Conservation (phyloP, 2,113 vertebrate species). For the Prolemur simus region DNA sequence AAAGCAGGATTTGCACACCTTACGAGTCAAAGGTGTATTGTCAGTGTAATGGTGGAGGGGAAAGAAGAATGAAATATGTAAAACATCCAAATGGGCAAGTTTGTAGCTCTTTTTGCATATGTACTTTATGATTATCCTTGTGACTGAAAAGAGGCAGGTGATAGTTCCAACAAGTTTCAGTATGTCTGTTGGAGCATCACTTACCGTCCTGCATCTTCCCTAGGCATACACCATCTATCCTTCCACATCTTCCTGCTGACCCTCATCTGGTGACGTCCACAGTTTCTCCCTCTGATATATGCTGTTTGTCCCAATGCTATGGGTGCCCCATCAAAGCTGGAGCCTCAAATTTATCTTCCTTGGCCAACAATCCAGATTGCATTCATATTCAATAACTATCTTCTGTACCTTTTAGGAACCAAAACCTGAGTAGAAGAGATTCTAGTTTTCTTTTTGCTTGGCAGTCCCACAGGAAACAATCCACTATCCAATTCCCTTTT, state of each 20-base stretch:
- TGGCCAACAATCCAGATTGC: not conserved
- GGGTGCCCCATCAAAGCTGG: not conserved
- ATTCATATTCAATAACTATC: not conserved
- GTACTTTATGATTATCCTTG: not conserved
- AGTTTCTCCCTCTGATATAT: not conserved
- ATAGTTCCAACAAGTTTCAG: not conserved
- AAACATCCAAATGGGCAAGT: not conserved
- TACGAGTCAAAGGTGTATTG: not conserved
- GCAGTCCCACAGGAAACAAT: not conserved
- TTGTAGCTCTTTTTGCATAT: not conserved
- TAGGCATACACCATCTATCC: too few species aligned
- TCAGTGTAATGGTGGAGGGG: not conserved
- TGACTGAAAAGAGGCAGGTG: not conserved
- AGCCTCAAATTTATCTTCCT: not conserved
- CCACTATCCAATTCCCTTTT: not conserved
- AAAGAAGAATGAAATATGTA: not conserved
- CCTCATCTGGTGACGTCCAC: not conserved
- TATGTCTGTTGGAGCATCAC: not conserved
- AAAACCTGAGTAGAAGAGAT: not conserved
- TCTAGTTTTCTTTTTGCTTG: not conserved
- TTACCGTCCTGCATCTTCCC: not conserved
- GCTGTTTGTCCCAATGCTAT: not conserved
- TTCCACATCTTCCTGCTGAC: not conserved
- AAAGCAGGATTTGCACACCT: not conserved
- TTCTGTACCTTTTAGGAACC: not conserved